Evolutionary conservation across 2,797 vertebrate genomes (phyloP), one percentile per base, ranked within the genome.

Genomic region (Macropodus opercularis): DNA sequence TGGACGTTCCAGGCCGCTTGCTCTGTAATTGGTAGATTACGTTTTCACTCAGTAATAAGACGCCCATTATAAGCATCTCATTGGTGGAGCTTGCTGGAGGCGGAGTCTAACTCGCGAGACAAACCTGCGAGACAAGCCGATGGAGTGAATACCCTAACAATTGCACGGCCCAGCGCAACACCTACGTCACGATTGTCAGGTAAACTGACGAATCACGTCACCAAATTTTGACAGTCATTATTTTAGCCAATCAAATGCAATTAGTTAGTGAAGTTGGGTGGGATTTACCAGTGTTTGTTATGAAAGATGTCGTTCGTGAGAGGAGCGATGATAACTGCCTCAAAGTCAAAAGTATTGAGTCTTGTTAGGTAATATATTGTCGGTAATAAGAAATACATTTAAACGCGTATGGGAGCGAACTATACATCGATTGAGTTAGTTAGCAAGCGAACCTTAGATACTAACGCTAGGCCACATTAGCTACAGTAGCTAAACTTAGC

Each of bases 291-390:
- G 18, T 26, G 11, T 63, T 67, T 82, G 83, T 90, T 91, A 53
- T 85, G 59, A 41, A 90, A 86, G 72, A 93, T 93, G 91, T 89
- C 86, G 62, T 46, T 89, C 23, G 63, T 62, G 0, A 64, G 60
- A 69, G 60, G 32, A 67, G 61, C 81, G 0, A 84, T 90, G 84
- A 54, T 85, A 44, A 44, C 60, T 73, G 84, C 83, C 51, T 76
- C 85, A 46, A 92, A 77, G 73, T 80, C 81, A 42, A 81, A 48
- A 68, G 18, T 80, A 8, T 54, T 89, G 50, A 57, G 15, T 29
- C 24, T 89, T 6, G 64, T 72, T 3, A 89, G 92, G 93, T 94
- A 12, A 0, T 14, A 4, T 3, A 6, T 43, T 2, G 0, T 35
- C 10, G 2, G 38, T 0, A n/a, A 29, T 23, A 1, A 22, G 2